These are phyloP conservation scores for Lytechinus pictus DNA, from an alignment of 35 echinoderm and acorn worm genomes.

Conservation along the genomic window DNA sequence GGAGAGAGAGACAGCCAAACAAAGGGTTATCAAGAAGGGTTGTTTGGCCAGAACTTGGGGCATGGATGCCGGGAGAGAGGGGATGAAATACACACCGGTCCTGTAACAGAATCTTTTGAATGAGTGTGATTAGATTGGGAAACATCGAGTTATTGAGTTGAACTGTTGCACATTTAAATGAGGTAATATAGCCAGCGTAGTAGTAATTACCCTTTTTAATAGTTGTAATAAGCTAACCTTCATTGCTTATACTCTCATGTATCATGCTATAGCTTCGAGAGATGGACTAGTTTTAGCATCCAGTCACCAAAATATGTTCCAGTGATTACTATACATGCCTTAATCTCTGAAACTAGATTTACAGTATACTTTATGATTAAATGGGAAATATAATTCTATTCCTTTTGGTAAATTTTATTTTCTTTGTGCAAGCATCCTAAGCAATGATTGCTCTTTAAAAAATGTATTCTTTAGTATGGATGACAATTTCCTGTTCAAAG, in stretches of 20 bases:
- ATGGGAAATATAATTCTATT: no score
- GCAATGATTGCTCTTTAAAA: no score
- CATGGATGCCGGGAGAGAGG: not conserved
- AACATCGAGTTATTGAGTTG: slow-evolving; percentile 53
- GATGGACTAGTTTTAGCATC: not conserved
- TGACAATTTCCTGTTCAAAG: no score
- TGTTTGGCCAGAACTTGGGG: slow-evolving; percentile 17
- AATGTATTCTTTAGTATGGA: no score
- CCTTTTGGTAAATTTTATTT: no score
- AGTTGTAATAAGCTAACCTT: slow-evolving; percentile 16
- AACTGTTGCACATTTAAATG: slow-evolving; percentile 44
- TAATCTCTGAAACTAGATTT: no score
- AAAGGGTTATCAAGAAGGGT: not conserved
- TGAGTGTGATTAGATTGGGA: slow-evolving; percentile 43
- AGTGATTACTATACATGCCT: no score
- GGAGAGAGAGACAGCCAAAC: not conserved
- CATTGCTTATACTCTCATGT: not conserved
- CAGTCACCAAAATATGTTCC: not conserved
- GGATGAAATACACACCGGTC: slow-evolving; percentile 1
- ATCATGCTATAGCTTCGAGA: not conserved
- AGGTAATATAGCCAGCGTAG: slow-evolving; percentile 26
- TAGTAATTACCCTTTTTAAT: slow-evolving; percentile 47
- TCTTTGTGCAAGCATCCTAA: no score
- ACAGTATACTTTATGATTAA: no score
- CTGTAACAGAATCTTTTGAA: slow-evolving; percentile 24